These are phyloP conservation scores for Aleiodes leptofemur DNA, from an alignment of 2,888 invertebrate species.

Conservation along the genomic window DNA sequence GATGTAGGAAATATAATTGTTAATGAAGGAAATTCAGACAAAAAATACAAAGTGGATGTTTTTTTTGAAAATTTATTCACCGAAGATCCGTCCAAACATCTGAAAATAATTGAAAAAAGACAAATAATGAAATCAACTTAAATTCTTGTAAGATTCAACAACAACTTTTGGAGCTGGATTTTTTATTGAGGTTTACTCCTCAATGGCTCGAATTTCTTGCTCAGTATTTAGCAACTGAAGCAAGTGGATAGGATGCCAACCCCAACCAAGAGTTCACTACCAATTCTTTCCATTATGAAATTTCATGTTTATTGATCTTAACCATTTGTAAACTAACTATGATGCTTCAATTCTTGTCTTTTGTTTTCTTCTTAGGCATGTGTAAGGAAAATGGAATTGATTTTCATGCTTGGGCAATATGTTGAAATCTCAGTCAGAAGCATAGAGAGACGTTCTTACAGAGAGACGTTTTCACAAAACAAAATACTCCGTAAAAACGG, in stretches of 20 bases:
- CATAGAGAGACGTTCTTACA: too few relatives aligned
- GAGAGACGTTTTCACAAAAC: too few relatives aligned
- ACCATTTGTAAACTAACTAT: too few relatives aligned
- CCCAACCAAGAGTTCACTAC: slow-evolving; percentile 75
- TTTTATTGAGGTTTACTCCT: slow-evolving; percentile 77
- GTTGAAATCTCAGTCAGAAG: too few relatives aligned
- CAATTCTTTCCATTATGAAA: slow-evolving; percentile 59
- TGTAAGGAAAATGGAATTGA: too few relatives aligned
- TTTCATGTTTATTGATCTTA: not conserved
- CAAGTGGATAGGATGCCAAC: slow-evolving; percentile 79
- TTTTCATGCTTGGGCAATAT: too few relatives aligned
- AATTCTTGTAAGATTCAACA: not conserved
- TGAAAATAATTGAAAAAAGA: slow-evolving; percentile 35
- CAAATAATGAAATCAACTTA: slow-evolving; percentile 1
- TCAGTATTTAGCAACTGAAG: slow-evolving; percentile 43
- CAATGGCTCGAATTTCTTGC: slow-evolving; percentile 71
- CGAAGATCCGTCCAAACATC: slow-evolving; percentile 21
- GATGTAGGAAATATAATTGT: too few relatives aligned
- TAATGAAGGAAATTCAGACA: slow-evolving; percentile 24
- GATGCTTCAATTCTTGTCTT: too few relatives aligned
- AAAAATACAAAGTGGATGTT: not conserved
- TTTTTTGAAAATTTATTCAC: slow-evolving; percentile 34
- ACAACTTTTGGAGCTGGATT: slow-evolving; percentile 58
- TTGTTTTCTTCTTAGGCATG: too few relatives aligned
- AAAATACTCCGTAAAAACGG: too few relatives aligned